Evolutionary conservation across 2,888 invertebrate genomes (phyloP), one percentile per base, ranked within the genome.

Genomic region (Noctua pronuba): DNA sequence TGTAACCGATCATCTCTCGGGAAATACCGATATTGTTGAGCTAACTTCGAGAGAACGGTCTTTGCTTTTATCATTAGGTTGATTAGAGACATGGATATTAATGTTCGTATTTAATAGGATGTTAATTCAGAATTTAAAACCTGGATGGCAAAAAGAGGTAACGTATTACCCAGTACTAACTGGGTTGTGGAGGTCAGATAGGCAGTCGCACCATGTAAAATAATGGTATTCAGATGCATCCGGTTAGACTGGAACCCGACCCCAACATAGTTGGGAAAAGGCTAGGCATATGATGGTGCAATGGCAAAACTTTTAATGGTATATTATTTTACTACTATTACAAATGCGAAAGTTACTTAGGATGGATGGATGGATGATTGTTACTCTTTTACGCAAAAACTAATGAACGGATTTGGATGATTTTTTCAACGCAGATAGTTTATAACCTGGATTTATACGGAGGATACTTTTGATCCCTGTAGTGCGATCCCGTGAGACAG

Each of bases 21-120:
- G 88, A 88, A 85, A 79, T 87, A 76, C 66, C 69, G 64, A 75
- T 84, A 84, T 80, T 77, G 71, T 75, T 70, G 35, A 73, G 77
- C 66, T 71, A 87, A 87, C 78, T 87, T 87, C 24, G 16, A 49
- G 13, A 55, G 49, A 86, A 74, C 65, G 74, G 72, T 79, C 41
- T 79, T 73, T 55, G 64, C 69, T 74, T 77, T 65, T 60, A 72
- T 68, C 65, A 68, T 74, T 78, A 85, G 46, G 31, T 73, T 80
- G 49, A 79, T 76, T 69, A 73, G 64, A 55, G 21, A 44, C 60
- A 38, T 38, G 21, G 62, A 35, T 64, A 68, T 67, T 44, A 58
- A 55, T 55, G 1, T 21, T 60, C 35, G 24, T 49, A 18, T 21
- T 44, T 6, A 52, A 65, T 52, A 2, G 18, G 21, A 68, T 49